Base-by-base conservation (phyloP, 2,888 invertebrate species). In the Hydrotaea cyrtoneurina region DNA sequence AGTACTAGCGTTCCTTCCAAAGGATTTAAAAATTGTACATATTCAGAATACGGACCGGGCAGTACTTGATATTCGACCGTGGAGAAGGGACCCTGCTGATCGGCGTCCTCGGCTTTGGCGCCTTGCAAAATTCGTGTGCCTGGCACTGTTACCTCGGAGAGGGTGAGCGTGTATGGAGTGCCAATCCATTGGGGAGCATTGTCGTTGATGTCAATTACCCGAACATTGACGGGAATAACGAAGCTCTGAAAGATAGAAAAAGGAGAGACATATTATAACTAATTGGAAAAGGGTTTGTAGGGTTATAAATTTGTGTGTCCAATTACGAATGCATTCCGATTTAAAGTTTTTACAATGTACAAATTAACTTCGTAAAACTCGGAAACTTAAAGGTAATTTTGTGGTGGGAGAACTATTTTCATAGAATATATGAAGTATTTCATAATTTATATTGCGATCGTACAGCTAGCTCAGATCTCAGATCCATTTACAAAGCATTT, bases 131-230 rank as follows among this genome's bases (percentile, higher is more conserved):
- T 96, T 87, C 97, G 93, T 26, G 95, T 94, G 10, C 95, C 95
- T 5, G 93, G 93, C 5, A 94, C 94, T 31, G 95, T 95, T 88
- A 97, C 96, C 94, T 97, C 97, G 0, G 97, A 97, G 79, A 97
- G 95, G 87, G 97, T 96, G 87, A 96, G 94, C 69, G 95, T 94
- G 92, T 96, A 97, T 0, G 97, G 97, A 0, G 96, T 96, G 86
- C 96, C 96, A 82, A 94, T 93, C 94, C 97, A 97, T 89, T 94
- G 94, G 0, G 97, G 97, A 10, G 97, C 96, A 93, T 98, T 97
- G 93, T 98, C 98, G 92, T 98, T 98, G 84, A 96, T 97, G 92
- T 98, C 98, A 87, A 96, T 97, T 81, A 98, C 97, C 87, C 97
- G 94, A 74, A 92, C 91, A 87, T 92, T 92, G 17, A 92, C 93